Conservation (phyloP, 2,797 vertebrate genomes). For the Cyprinodon diabolis region DNA sequence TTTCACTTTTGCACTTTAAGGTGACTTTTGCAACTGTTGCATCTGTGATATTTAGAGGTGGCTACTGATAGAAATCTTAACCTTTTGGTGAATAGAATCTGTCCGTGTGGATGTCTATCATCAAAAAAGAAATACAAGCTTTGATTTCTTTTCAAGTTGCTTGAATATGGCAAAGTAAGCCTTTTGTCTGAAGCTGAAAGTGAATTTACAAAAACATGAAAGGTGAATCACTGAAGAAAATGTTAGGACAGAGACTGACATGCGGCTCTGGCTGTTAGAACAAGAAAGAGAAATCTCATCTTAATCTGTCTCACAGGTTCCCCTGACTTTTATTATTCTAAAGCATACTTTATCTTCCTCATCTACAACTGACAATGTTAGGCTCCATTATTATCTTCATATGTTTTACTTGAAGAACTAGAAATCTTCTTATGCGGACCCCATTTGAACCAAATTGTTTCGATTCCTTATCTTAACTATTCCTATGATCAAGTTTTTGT, state of each 20-base stretch:
- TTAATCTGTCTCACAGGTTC: background rate
- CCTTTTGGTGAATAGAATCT: background rate
- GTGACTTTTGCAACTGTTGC: background rate
- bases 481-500: background rate
- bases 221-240: background rate
- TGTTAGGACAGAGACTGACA: background rate
- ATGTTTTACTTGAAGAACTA: background rate
- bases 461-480: background rate
- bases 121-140: background rate
- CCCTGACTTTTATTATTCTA: background rate
- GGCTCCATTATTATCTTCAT: background rate
- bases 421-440: background rate
- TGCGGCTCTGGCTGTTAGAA: background rate
- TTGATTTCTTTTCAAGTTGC: background rate
- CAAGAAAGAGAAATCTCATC: background rate
- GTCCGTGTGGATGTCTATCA: background rate
- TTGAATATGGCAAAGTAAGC: background rate
- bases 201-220: background rate
- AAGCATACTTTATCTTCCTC: background rate
- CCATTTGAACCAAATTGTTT: background rate
- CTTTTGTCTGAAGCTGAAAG: background rate
- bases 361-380: background rate
- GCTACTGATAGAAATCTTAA: too few species aligned
- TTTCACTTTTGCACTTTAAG: background rate
- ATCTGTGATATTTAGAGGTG: background rate